A percentile compares a stretch with the other conserved stretches of the same genome.
Evolutionary conservation across 1,140 invertebrate species (phyloP).

Genomic region (Neodiprion pinetum): DNA sequence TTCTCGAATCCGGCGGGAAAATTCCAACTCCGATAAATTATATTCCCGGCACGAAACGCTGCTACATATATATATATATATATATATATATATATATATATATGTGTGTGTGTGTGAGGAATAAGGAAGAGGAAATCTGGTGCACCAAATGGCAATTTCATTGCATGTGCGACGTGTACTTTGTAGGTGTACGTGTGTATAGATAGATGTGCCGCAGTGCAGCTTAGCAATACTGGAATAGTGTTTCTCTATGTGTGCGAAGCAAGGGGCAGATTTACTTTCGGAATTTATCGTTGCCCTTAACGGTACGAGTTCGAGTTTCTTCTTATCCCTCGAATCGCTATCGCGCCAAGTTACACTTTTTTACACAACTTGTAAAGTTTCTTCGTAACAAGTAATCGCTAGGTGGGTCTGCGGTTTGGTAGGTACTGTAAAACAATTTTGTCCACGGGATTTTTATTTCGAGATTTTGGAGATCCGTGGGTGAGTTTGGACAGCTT

Average conservation of each 20-base stretch:
- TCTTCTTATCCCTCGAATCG: neutral
- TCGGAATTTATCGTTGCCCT: neutral
- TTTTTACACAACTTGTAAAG: neutral
- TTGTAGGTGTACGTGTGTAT: constrained; percentile 33
- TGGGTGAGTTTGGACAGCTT: too few relatives aligned
- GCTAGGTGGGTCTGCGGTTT: too few relatives aligned
- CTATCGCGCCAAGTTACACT: neutral
- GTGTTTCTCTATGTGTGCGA: neutral
- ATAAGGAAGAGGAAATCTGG: constrained; percentile 20
- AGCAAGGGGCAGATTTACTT: neutral
- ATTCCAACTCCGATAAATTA: constrained; percentile 52
- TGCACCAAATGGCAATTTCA: constrained; percentile 55
- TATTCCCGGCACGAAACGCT: constrained; percentile 51
- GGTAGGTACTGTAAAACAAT: too few relatives aligned
- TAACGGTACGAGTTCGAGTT: neutral
- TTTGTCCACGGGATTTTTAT: too few relatives aligned
- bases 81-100: too few relatives aligned
- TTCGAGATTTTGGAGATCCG: too few relatives aligned
- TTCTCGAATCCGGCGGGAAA: constrained; percentile 28
- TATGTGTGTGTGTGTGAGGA: too few relatives aligned
- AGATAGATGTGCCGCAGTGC: too few relatives aligned
- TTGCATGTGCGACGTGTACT: constrained; percentile 50
- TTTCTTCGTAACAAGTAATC: too few relatives aligned
- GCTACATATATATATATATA: constrained; percentile 24
- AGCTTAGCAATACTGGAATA: too few relatives aligned